Base-by-base conservation (phyloP, 2,888 invertebrate genomes). In the Branchellion lobata region DNA sequence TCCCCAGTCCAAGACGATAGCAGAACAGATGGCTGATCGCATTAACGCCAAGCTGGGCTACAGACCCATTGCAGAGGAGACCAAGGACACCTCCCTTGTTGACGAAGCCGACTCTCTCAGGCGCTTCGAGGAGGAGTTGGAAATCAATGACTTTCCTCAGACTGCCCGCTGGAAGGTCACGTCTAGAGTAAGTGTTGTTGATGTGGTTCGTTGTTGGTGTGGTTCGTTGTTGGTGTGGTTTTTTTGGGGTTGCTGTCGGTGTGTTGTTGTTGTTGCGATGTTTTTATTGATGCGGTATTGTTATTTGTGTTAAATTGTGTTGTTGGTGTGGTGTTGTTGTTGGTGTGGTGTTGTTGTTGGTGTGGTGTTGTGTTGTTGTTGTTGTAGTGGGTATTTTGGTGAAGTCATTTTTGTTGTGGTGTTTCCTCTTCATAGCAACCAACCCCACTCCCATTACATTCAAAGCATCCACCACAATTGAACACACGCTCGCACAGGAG, bases 141-240 rank as follows among this genome's bases (percentile, higher is more conserved):
- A 99, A 89, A 99, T 99, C 86, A 99, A 99, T 87, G 99, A 99
- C 88, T 99, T 99, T 89, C 99, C 99, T 36, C 99, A 99, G 86
- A 97, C 97, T 87, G 97, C 98, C 0, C 90, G 99, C 81, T 99
- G 96, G 96, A 91, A 96, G 83, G 96, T 99, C 80, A 99, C 98
- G 3, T 95, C 95, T 83, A 96, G 95, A 91, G 81, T 81, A 1
- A 68, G 78, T 57, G 21, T 57, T 5, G 11, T n/a, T n/a, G 21
- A 11, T n/a, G 5, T 57, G 5, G 24, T 57, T 5, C 21, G 21
- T 57, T 3, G 5, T n/a, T n/a, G 5, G 5, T 3, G 2, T 3
- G 24, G 3, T 5, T 24, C 21, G 14, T 14, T 72, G 3, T 65
- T 65, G 8, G 8, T 14, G 8, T 65, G n/a, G n/a, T n/a, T n/a